Conservation (phyloP, 2,113 vertebrate genomes). For the Paraplagusia blochii region DNA sequence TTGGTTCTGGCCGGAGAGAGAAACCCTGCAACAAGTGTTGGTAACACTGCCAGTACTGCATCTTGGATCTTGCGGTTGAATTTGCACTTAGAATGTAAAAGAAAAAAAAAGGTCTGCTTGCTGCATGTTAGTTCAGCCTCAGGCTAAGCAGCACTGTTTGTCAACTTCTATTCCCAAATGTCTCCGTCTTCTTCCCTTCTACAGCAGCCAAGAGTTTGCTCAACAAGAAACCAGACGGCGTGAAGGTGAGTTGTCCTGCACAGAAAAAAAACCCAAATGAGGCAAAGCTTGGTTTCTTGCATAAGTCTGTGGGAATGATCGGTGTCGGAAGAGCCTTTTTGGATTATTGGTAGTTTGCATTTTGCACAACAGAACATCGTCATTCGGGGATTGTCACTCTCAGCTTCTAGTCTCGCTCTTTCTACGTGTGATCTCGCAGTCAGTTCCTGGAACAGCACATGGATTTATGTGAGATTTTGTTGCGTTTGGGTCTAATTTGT, state of each 20-base stretch:
- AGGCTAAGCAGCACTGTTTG: constrained; percentile 9
- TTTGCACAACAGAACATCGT: constrained; percentile 46
- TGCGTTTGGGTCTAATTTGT: constrained; percentile 19
- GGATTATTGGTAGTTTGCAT: constrained; percentile 44
- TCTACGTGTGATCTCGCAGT: constrained; percentile 10
- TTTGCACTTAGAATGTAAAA: constrained; percentile 53
- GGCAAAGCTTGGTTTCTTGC: constrained; percentile 32
- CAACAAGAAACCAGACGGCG: constrained; percentile 89
- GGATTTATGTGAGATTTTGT: neutral
- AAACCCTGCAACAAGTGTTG: constrained; percentile 29
- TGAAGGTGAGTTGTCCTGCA: constrained; percentile 83
- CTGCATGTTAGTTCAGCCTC: constrained; percentile 64
- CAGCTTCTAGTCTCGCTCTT: constrained; percentile 20
- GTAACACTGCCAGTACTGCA: constrained; percentile 29
- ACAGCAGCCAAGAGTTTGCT: constrained; percentile 96
- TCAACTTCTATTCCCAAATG: constrained; percentile 26
- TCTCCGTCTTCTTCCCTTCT: constrained; percentile 42
- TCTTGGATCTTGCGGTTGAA: constrained; percentile 39
- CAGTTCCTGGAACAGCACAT: constrained; percentile 14
- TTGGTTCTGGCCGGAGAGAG: neutral
- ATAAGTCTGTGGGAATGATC: constrained; percentile 43
- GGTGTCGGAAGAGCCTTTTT: constrained; percentile 29
- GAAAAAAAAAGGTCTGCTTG: constrained; percentile 49
- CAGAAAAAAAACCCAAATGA: neutral
- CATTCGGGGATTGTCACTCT: constrained; percentile 61